A percentile compares a stretch with the other conserved stretches of the same genome.
Conservation (phyloP, 1,140 invertebrate species). For the Pinna nobilis region DNA sequence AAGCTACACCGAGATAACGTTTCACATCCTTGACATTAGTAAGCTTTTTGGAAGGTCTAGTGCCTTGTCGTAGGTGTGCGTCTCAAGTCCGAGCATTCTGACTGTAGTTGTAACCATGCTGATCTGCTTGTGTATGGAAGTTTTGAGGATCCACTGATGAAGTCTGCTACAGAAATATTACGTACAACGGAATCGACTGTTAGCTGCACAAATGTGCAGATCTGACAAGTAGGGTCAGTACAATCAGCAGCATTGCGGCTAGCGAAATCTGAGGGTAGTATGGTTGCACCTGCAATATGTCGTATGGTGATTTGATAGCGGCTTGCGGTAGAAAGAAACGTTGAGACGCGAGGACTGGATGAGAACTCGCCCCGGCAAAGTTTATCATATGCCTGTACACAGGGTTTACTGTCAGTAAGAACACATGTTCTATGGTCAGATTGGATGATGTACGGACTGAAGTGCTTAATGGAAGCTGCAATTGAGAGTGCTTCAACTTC, state of each 20-base stretch:
- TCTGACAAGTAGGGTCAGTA: slow-evolving; percentile 21
- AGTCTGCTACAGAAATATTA: slow-evolving; percentile 4
- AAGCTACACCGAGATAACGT: slow-evolving; percentile 29
- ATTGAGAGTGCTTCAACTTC: slow-evolving; percentile 35
- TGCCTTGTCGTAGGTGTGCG: slow-evolving; percentile 48
- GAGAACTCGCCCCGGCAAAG: slow-evolving; percentile 46
- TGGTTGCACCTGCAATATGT: slow-evolving; percentile 31
- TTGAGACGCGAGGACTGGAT: slow-evolving; percentile 35
- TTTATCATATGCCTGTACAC: slow-evolving; percentile 45
- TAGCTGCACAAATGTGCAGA: slow-evolving; percentile 13
- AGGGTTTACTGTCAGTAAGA: too few relatives aligned
- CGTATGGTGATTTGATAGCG: slow-evolving; percentile 25
- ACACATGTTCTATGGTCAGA: too few relatives aligned
- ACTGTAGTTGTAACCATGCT: slow-evolving; percentile 34
- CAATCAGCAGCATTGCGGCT: slow-evolving; percentile 21
- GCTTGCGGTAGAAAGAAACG: slow-evolving; percentile 33
- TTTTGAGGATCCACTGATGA: background rate
- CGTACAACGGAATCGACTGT: slow-evolving; percentile 18
- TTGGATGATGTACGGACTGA: slow-evolving; percentile 32
- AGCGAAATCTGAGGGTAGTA: slow-evolving; percentile 31
- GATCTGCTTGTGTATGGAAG: slow-evolving; percentile 37
- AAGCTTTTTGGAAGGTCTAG: slow-evolving; percentile 43
- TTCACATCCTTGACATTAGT: slow-evolving; percentile 46
- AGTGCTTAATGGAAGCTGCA: slow-evolving; percentile 43
- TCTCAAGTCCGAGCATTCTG: slow-evolving; percentile 45